phyloP scores from a whole-genome alignment of 2,888 invertebrate genomes.

The Diarsia brunnea region DNA sequence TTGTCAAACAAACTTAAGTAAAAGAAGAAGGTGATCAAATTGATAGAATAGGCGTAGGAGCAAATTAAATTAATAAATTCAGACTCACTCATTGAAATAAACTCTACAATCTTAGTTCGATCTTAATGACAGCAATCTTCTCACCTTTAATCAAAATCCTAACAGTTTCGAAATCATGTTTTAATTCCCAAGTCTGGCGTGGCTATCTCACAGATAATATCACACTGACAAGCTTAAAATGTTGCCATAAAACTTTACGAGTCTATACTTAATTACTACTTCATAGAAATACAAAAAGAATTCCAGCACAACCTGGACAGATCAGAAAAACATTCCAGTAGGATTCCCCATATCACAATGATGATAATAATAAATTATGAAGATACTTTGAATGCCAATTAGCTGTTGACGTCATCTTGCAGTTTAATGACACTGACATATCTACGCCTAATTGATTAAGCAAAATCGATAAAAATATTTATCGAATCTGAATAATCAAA shows the following conservation, averaged over 20 bases:
- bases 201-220: constrained; percentile 29
- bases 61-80: background rate
- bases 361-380: background rate
- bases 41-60: background rate
- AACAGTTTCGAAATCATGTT: constrained; percentile 15
- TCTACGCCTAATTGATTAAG: constrained; percentile 28
- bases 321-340: background rate
- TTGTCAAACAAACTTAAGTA: background rate
- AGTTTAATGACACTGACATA: constrained; percentile 29
- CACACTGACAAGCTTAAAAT: constrained; percentile 25
- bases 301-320: constrained; percentile 24
- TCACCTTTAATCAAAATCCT: constrained; percentile 11
- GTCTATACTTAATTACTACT: constrained; percentile 20
- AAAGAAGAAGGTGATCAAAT: background rate
- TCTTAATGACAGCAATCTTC: constrained; percentile 9
- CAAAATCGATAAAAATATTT: constrained; percentile 57
- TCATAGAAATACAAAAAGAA: constrained; percentile 10
- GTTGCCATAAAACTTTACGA: constrained; percentile 39
- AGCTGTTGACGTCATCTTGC: constrained; percentile 12
- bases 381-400: constrained; percentile 9
- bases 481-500: constrained; percentile 46
- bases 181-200: constrained; percentile 13
- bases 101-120: constrained; percentile 1
- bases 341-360: background rate
- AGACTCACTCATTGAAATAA: background rate